A percentile compares a stretch with the other conserved stretches of the same genome.
These are phyloP conservation scores for Columba guinea DNA, from an alignment of 2,797 vertebrate species.

Conservation along the genomic window DNA sequence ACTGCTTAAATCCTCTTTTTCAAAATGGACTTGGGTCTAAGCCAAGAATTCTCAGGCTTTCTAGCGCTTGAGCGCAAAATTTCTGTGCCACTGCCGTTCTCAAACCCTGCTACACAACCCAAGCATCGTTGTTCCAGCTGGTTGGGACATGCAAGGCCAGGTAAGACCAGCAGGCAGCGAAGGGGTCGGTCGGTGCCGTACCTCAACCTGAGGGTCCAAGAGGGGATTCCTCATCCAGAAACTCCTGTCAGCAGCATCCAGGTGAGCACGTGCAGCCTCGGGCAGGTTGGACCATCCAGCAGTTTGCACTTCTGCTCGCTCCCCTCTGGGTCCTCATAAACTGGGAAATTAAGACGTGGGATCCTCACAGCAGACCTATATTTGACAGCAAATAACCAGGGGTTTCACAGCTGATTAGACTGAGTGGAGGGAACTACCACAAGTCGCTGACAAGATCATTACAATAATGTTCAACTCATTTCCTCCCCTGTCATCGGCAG, in stretches of 20 bases:
- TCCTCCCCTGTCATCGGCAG: not conserved
- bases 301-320: accelerated
- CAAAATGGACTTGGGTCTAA: not conserved
- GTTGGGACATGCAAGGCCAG: not conserved
- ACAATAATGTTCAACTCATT: not conserved
- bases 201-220: not conserved
- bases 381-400: not conserved
- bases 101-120: not conserved
- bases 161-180: not conserved
- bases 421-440: not conserved
- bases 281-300: not conserved
- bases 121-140: not conserved
- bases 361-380: not conserved
- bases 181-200: accelerated
- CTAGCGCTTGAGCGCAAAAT: not conserved
- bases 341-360: accelerated
- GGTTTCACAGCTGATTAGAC: not conserved
- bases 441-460: not conserved
- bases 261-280: accelerated
- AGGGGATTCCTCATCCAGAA: not conserved
- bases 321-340: not conserved
- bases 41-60: not conserved
- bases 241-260: not conserved
- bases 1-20: not conserved
- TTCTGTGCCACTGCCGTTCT: not conserved